Percentiles rank a stretch among this genome's conserved stretches.
Conservation (phyloP, 2,888 invertebrate species). For the Chrysolina oricalcia region DNA sequence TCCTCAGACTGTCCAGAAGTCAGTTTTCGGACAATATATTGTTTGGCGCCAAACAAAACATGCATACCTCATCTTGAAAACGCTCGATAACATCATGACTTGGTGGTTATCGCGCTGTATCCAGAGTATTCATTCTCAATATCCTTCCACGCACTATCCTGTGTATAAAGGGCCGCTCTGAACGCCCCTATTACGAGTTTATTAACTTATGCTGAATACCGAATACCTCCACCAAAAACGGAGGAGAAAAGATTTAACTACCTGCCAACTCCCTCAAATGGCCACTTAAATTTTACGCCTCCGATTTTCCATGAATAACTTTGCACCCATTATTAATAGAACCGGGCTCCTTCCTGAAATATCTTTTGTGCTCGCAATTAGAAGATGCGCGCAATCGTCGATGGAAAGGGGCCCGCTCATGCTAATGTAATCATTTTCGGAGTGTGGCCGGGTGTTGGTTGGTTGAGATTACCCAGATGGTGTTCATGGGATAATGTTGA, state of each 20-base stretch:
- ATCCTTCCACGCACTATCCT: background rate
- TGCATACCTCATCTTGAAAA: too few relatives aligned
- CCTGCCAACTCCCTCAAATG: slow-evolving; percentile 21
- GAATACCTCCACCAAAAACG: background rate
- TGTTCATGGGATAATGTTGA: background rate
- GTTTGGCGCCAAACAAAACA: too few relatives aligned
- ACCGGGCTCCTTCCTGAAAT: slow-evolving; percentile 11
- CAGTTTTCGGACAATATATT: too few relatives aligned
- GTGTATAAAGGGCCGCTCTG: background rate
- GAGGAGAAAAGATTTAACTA: slow-evolving; percentile 17
- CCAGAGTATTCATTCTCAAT: slow-evolving; percentile 1
- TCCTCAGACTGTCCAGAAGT: too few relatives aligned
- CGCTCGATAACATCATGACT: too few relatives aligned
- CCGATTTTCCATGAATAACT: slow-evolving; percentile 31
- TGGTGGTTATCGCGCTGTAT: background rate
- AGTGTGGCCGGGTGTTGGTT: background rate
- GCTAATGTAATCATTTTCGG: slow-evolving; percentile 20
- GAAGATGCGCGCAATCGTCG: background rate
- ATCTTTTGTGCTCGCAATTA: slow-evolving; percentile 9
- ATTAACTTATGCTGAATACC: slow-evolving; percentile 22
- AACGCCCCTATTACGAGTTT: background rate
- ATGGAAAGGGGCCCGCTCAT: background rate
- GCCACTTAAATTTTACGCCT: slow-evolving; percentile 29
- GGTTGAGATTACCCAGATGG: background rate
- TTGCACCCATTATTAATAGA: slow-evolving; percentile 17